Base-by-base conservation (phyloP, 2,113 vertebrate species). In the Monarcha castaneiventris region DNA sequence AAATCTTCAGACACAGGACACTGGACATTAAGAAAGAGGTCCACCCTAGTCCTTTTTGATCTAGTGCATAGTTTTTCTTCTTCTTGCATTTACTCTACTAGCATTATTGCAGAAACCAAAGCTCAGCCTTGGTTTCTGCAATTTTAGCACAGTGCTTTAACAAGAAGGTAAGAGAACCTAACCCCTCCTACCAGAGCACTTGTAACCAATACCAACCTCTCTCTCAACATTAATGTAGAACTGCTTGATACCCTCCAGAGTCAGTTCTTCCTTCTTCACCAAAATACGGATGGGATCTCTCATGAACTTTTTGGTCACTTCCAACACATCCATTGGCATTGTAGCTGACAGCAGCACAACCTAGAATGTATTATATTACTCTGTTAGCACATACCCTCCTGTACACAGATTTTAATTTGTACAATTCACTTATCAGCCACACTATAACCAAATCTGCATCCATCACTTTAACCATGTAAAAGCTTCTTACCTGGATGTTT, bases 221-320 rank as follows among this genome's bases (percentile, higher is more conserved):
- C 99, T 97, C 85, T 99, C 99, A 82, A 99, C 99, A 83, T 99
- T 99, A 76, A 99, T 99, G 97, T 99, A 99, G 98, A 99, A 99
- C 30, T 99, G 99, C 97, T 99, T 99, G 97, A 99, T 99, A 97
- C 99, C 99, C 98, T 99, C 99, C 35, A 99, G 98, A 91, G 99
- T 99, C 93, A 99, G 98, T 96, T 99, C 99, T 95, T 99, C 99
- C 85, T 99, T 99, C 95, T 99, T 99, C 96, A 99, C 99, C 95
- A 99, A 87, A 96, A 99, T 99, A 93, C 99, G 98, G 96, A 99
- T 98, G 33, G 99, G 99, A 72, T 99, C 99, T 85, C 99, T 98
- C 99, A 99, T 99, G 91, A 99, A 99, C 94, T 99, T 99, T 97
- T 99, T 99, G 89, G 99, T 99, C 96, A 99, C 99, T 96, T 99